These are phyloP conservation scores for Brienomyrus longianalis DNA, from an alignment of 2,113 vertebrate species.

Conservation along the genomic window DNA sequence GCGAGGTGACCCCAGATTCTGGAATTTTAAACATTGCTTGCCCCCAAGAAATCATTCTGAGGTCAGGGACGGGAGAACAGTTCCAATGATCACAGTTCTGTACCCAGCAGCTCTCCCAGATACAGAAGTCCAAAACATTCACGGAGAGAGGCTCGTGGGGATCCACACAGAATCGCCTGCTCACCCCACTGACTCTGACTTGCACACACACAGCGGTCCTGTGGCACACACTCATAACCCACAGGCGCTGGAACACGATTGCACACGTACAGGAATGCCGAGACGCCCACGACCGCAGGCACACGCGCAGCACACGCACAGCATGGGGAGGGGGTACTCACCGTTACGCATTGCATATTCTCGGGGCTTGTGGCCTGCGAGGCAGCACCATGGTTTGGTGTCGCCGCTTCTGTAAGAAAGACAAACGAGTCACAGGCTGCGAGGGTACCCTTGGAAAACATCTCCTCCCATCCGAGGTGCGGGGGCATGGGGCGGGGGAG, in stretches of 20 bases:
- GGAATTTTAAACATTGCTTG: not conserved
- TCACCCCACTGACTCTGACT: not conserved
- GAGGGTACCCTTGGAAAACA: constrained; percentile 63
- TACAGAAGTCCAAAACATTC: not conserved
- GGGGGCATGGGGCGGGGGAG: not conserved
- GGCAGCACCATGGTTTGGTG: constrained; percentile 51
- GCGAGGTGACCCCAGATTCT: not conserved
- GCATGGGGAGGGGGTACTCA: constrained; percentile 46
- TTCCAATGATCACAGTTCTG: not conserved
- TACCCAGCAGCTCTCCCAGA: not conserved
- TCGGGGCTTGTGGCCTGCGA: constrained; percentile 52
- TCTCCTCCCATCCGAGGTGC: constrained; percentile 32
- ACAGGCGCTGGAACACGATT: not conserved
- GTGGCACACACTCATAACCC: not conserved
- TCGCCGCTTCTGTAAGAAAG: constrained; percentile 58
- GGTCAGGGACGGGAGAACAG: not conserved
- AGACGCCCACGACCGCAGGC: not conserved
- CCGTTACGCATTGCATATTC: constrained; percentile 69
- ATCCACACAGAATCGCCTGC: not conserved
- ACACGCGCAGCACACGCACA: not conserved
- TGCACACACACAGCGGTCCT: not conserved
- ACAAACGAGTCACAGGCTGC: constrained; percentile 62
- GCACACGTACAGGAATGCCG: not conserved
- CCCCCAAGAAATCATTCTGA: not conserved
- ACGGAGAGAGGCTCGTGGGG: not conserved